A percentile compares a stretch with the other conserved stretches of the same genome.
These are phyloP conservation scores for Nerophis ophidion DNA, from an alignment of 2,113 vertebrate species.

Conservation along the genomic window DNA sequence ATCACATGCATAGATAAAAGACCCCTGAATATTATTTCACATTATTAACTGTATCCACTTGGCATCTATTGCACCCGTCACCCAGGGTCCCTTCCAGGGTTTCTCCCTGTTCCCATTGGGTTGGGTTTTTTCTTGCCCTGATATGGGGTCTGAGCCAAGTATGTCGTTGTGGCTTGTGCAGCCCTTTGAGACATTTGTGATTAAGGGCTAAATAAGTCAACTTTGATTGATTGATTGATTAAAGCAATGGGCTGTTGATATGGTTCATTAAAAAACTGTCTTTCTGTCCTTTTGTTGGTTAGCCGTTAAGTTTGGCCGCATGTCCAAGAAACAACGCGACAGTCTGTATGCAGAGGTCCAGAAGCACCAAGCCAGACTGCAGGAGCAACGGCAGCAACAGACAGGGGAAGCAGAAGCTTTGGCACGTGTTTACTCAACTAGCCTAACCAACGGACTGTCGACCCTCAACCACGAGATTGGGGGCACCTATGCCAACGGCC, in stretches of 20 bases:
- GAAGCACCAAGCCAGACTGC: slow-evolving; percentile 93
- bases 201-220: too few relatives aligned
- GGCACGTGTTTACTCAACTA: slow-evolving; percentile 85
- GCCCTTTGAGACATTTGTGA: too few relatives aligned
- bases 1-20: neutral
- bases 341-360: slow-evolving; percentile 97
- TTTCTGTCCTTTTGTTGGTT: slow-evolving; percentile 11
- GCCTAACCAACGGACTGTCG: slow-evolving; percentile 85
- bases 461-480: slow-evolving; percentile 84
- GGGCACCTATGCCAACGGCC: slow-evolving; percentile 87
- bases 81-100: too few relatives aligned
- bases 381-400: slow-evolving; percentile 93
- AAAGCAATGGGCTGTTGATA: neutral
- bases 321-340: slow-evolving; percentile 99
- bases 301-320: slow-evolving; percentile 98
- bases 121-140: too few relatives aligned
- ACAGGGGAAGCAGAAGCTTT: slow-evolving; percentile 90
- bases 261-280: neutral
- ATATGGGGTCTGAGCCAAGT: too few relatives aligned
- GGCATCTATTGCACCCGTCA: too few relatives aligned
- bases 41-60: too few relatives aligned
- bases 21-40: too few relatives aligned
- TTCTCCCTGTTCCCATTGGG: too few relatives aligned
- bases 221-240: too few relatives aligned
- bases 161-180: too few relatives aligned